Evolutionary conservation across 2,888 invertebrate genomes (phyloP), one percentile per base, ranked within the genome.

Genomic region (Clivina fossor): DNA sequence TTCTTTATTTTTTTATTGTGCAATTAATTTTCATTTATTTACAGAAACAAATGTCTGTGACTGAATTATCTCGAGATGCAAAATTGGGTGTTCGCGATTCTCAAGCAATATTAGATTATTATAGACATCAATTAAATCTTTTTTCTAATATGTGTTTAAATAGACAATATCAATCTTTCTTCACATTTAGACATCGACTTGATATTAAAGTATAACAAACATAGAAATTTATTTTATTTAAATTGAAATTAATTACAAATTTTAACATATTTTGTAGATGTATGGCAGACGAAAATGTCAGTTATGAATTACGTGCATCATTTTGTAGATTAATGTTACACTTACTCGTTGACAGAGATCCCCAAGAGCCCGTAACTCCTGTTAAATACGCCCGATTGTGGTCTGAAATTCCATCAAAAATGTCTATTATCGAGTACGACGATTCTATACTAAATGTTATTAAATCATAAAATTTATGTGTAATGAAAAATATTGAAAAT

Each of bases 121-220:
- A 96, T 74, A 82, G 95, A 22, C 98, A 99, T 78, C 98, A 99
- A 74, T 79, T 99, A 56, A 95, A 98, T 76, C 78, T 99, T 61
- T 97, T 98, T 76, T 96, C 98, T 55, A 95, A 98, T 76, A 99
- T 99, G 98, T 99, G 99, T 71, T 81, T 97, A 58, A 96, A 96
- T 72, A 79, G 96, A 47, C 96, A 97, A 71, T 96, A 95, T 75
- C 77, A 95, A 65, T 95, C 96, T 96, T 30, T 93, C 93, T 0
- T 86, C 89, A 0, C 90, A 95, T 74, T 80, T 99, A 62, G 92
- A 94, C 66, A 94, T 98, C 63, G 91, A 95, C 70, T 81, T 99
- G 37, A 97, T 99, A 74, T 80, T 97, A 51, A 93, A 91, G 93
- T 94, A 70, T 69, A 24, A 24, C 9, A 24, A 24, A 16, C n/a